Base-by-base conservation (phyloP, 2,113 vertebrate species). In the Mastomys coucha region DNA sequence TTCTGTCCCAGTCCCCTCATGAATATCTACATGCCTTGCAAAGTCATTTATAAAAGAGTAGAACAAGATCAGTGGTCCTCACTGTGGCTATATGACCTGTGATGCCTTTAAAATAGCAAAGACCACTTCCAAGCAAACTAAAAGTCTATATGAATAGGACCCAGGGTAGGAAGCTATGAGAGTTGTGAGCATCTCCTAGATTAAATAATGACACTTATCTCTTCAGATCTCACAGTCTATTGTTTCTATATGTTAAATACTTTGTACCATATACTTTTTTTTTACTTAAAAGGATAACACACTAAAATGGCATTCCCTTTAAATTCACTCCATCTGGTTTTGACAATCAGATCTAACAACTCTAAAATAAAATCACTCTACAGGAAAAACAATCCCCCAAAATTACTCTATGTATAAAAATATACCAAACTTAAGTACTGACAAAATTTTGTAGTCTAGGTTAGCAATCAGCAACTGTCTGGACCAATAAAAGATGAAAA, bases 291-390 rank as follows among this genome's bases (percentile, higher is more conserved):
- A 91, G 39, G 28, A 92, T 7, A 94, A 12, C 45, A 89, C 49
- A 9, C 56, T 91, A 77, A 95, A 88, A 60, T 77, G 88, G 63
- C 16, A 16, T 63, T 91, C 1, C 45, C 28, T 58, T 89, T 69
- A 91, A 91, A 45, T 56, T 92, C 31, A 80, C 49, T 94, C 26
- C 20, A 92, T 65, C 22, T 94, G 28, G 78, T 94, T 90, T 63
- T 88, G 33, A 84, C 36, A 96, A 91, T 45, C 77, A 94, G 96
- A 95, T 88, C 7, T 92, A 95, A 9, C 28, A 93, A 7, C 12
- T 60, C 89, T 11, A 92, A 6, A 11, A 88, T 94, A 91, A 95
- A 67, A 56, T 90, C 33, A 94, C 49, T 67, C 36, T 84, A 94
- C 0, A 94, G 53, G 67, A 91, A 96, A 89, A 36, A 80, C 0